Evolutionary conservation across 2,797 vertebrate genomes (phyloP).

Genomic region (Spondyliosoma cantharus): DNA sequence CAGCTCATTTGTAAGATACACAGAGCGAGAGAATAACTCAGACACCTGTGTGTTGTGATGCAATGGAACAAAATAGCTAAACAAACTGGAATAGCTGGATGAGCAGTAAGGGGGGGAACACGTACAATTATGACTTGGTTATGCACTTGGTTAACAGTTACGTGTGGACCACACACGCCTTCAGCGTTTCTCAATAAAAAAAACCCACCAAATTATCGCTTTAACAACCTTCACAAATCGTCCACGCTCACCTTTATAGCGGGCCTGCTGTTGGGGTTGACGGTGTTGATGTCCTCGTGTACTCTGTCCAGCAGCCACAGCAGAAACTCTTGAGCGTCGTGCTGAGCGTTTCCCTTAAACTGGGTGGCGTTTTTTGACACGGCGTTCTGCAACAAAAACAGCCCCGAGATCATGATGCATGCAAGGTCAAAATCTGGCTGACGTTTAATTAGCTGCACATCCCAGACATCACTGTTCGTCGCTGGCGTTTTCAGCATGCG

Average conservation of each 20-base stretch:
- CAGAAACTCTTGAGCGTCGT: constrained; percentile 98
- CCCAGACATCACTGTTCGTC: not conserved
- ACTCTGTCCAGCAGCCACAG: constrained; percentile 98
- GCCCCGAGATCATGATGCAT: not conserved
- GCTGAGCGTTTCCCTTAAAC: constrained; percentile 95
- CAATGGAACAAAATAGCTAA: not conserved
- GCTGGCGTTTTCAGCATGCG: not conserved
- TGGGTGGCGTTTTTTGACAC: constrained; percentile 96
- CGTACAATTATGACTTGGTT: not conserved
- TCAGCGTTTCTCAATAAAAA: not conserved
- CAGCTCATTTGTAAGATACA: not conserved
- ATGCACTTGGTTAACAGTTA: not conserved
- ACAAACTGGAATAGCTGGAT: not conserved
- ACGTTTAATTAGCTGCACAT: not conserved
- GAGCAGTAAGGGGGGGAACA: not conserved
- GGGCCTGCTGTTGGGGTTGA: constrained; percentile 85
- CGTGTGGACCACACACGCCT: not conserved
- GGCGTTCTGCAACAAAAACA: constrained; percentile 85
- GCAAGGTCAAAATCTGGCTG: not conserved
- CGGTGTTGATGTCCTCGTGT: constrained; percentile 93
- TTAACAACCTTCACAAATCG: not conserved
- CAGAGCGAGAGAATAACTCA: not conserved
- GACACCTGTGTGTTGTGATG: not conserved
- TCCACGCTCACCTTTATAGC: constrained; percentile 87
- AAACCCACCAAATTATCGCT: not conserved